Base-by-base conservation (phyloP, 2,888 invertebrate species). In the Carabus problematicus region DNA sequence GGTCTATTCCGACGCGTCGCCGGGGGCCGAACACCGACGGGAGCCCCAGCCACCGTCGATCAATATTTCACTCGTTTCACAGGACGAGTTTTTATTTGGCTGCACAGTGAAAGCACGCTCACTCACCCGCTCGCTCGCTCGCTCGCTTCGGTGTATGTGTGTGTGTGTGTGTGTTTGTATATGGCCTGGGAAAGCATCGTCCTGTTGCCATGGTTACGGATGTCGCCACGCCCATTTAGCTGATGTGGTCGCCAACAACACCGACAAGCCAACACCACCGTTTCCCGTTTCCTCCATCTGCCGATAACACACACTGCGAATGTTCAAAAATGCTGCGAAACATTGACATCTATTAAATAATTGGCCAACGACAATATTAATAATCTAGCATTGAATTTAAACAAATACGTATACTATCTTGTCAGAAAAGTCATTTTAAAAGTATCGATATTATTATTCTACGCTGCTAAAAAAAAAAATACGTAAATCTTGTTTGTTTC, bases 181-280 rank as follows among this genome's bases (percentile, higher is more conserved):
- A n/a, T n/a, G n/a, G n/a, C 45, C 45, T 45, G 61, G 61, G 49
- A 64, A 64, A 64, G 64, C 64, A 64, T 64, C 64, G 64, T 64
- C 18, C 64, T 64, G 64, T 64, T 56, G 45, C 64, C 43, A 8
- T 7, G 55, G 56, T 55, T 14, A 64, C 54, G 54, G 52, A 61
- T 61, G 61, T 40, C 55, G 42, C 12, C 18, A n/a, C 3, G 52
- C 54, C 29, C 29, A 29, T 29, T 6, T 2, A 29, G 29, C 29
- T 29, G 29, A 29, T 29, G 29, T 29, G 29, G 29, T 29, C 29
- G 29, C 29, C 29, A 6, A 29, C 29, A 29, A 29, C 29, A 29
- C 29, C 29, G 29, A 2, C 60, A 45, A n/a, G 52, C 8, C 14
- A n/a, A 8, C n/a, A 54, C 16, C 16, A 54, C 29, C 29, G 29